Base-by-base conservation (phyloP, 2,797 vertebrate genomes). In the Chrosomus eos region DNA sequence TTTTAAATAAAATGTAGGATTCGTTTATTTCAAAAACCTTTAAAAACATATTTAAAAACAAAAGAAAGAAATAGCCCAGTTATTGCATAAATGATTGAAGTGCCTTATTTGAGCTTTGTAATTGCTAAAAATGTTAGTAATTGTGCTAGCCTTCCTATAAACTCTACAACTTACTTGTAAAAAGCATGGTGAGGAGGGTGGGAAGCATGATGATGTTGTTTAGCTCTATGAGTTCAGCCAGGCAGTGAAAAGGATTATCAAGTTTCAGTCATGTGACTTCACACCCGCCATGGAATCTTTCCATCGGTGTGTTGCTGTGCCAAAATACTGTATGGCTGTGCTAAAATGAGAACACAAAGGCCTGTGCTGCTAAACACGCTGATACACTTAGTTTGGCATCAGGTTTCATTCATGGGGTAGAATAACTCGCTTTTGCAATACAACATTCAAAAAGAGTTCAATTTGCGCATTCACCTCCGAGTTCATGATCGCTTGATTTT, bases 251-350 rank as follows among this genome's bases (percentile, higher is more conserved):
- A 89, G 81, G 88, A 90, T 87, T 89, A 85, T 90, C 90, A 91
- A 85, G 78, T 91, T 88, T 90, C 87, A 88, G 88, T 94, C 92
- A 93, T 88, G 78, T 94, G 93, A 94, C 91, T 89, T 92, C 89
- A 92, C 71, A 88, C 89, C 90, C 89, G 88, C 92, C 89, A 90
- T 88, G 87, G 88, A 90, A 53, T 86, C 87, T 87, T 89, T 82
- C 76, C 74, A 80, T 77, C 53, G 67, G 18, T 33, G 48, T 79
- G 67, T 31, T 64, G 55, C 80, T 80, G 40, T 82, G 80, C 58
- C 60, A 72, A 85, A 75, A 76, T 21, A 64, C 26, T 21, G 16
- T 60, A 80, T 45, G 40, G 71, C 53, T 43, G 62, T 62, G 53
- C 45, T 77, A 55, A 86, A 53, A 58, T 16, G 48, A 83, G 55